A percentile compares a stretch with the other conserved stretches of the same genome.
These are phyloP conservation scores for Xestia c-nigrum DNA, from an alignment of 2,888 invertebrate species.

Conservation along the genomic window DNA sequence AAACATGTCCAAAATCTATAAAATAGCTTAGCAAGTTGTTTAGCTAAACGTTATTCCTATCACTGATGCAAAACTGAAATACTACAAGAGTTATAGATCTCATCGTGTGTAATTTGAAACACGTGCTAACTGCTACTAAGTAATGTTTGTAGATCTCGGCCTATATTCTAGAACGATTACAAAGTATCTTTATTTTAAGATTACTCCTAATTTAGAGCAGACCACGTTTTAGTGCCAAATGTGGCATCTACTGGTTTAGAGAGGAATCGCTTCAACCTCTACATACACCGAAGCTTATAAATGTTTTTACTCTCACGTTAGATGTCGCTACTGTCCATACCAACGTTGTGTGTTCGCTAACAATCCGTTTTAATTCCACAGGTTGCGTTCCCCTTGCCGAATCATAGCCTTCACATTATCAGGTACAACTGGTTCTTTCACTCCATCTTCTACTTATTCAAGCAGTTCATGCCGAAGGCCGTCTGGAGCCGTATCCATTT, in stretches of 20 bases:
- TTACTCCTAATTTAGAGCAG: not conserved
- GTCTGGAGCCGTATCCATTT: constrained; percentile 90
- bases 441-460: constrained; percentile 93
- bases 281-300: not conserved
- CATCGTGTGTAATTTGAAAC: not conserved
- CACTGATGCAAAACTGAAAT: not conserved
- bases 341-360: not conserved
- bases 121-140: not conserved
- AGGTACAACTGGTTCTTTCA: constrained; percentile 95
- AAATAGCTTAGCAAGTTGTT: not conserved
- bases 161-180: not conserved
- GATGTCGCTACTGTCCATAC: constrained; percentile 31
- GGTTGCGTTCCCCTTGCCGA: constrained; percentile 93
- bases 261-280: not conserved
- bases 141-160: not conserved
- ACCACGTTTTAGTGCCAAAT: not conserved
- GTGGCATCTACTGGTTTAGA: constrained; percentile 37
- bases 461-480: constrained; percentile 92
- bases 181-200: not conserved
- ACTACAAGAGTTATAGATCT: not conserved
- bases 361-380: constrained; percentile 79
- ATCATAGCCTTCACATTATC: constrained; percentile 93
- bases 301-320: not conserved
- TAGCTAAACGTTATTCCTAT: not conserved
- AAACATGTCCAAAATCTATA: not conserved